Percentiles rank a stretch among this genome's conserved stretches.
phyloP scores from a whole-genome alignment of 2,888 invertebrate species.

The Girardia tigrina region DNA sequence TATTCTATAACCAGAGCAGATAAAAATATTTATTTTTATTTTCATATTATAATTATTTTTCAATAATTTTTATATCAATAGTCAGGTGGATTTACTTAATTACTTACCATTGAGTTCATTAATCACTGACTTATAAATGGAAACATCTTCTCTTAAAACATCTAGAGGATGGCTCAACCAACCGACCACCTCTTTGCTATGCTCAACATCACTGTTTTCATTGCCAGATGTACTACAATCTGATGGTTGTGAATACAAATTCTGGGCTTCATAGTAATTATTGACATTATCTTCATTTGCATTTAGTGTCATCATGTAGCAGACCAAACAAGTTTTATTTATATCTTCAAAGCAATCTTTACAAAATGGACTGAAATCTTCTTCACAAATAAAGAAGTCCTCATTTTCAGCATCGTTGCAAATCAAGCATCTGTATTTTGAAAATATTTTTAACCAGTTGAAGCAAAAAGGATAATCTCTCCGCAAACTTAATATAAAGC shows the following conservation, averaged over 20 bases:
- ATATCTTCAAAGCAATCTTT: conserved; percentile 19
- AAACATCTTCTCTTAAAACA: background rate
- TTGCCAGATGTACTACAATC: background rate
- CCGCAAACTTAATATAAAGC: background rate
- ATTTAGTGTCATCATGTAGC: background rate
- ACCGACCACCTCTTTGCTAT: background rate
- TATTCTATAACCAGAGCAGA: no score
- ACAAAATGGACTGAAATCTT: conserved; percentile 12
- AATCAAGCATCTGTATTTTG: background rate
- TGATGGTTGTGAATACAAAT: background rate
- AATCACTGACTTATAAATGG: background rate
- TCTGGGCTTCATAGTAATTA: background rate
- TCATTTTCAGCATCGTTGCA: background rate
- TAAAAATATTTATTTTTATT: no score
- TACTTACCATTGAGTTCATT: no score
- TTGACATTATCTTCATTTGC: background rate
- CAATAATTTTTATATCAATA: no score
- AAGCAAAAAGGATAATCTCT: background rate
- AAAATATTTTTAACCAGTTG: background rate
- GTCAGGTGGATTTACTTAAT: no score
- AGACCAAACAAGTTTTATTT: background rate
- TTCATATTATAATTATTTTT: no score
- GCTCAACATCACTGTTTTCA: background rate
- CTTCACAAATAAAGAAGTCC: background rate
- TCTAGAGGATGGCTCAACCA: background rate